These are phyloP conservation scores for Drosophila ogumai DNA, from an alignment of 1,140 invertebrate species.

Conservation along the genomic window DNA sequence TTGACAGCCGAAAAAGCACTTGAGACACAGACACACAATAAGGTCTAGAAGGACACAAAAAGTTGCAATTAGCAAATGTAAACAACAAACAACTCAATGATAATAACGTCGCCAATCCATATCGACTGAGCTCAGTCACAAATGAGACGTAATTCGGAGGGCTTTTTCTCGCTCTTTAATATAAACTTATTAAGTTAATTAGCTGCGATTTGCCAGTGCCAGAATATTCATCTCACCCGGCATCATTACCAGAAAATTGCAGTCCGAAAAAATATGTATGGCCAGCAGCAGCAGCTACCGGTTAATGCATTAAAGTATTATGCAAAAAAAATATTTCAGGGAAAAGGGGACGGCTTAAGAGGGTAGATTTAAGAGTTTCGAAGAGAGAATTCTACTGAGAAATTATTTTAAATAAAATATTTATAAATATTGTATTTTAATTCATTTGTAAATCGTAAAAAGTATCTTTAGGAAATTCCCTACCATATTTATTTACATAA, in stretches of 20 bases:
- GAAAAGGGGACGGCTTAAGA: not conserved
- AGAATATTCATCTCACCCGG: constrained; percentile 33
- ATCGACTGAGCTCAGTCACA: not conserved
- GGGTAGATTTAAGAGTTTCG: not conserved
- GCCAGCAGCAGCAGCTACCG: constrained; percentile 49
- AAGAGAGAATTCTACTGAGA: not conserved
- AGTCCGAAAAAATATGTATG: constrained; percentile 10
- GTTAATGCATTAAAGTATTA: constrained; percentile 60
- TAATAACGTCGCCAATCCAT: constrained; percentile 17
- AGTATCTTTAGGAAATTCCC: too few relatives aligned
- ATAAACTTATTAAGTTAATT: constrained; percentile 63
- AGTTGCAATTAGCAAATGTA: constrained; percentile 54
- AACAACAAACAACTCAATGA: constrained; percentile 27
- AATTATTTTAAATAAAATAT: not conserved
- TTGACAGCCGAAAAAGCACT: constrained; percentile 51
- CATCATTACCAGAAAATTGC: constrained; percentile 58
- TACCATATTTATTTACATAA: too few relatives aligned
- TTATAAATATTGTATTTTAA: not conserved
- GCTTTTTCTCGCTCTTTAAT: constrained; percentile 47
- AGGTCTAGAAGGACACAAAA: constrained; percentile 34
- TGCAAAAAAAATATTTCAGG: constrained; percentile 43
- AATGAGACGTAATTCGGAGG: constrained; percentile 23
- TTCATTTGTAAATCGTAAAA: too few relatives aligned
- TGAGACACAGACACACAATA: constrained; percentile 12
- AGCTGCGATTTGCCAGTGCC: constrained; percentile 51